Conservation (phyloP, 2,888 invertebrate species). For the Tiphia femorata region DNA sequence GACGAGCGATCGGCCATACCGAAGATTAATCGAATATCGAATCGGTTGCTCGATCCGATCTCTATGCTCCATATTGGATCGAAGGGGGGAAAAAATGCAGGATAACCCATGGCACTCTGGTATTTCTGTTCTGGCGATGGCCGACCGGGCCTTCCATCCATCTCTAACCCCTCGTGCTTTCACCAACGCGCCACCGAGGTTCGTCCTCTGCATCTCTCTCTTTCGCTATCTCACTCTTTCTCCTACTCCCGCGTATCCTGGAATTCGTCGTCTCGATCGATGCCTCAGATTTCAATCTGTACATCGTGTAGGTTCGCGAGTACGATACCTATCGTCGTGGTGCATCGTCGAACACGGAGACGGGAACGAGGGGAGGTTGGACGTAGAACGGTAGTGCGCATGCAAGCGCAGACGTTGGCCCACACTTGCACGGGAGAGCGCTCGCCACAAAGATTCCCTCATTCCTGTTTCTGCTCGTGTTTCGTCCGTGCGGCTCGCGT, state of each 20-base stretch:
- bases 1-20: constrained; percentile 24
- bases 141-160: background rate
- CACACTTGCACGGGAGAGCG: background rate
- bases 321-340: constrained; percentile 1
- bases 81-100: constrained; percentile 43
- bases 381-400: background rate
- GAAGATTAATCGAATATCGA: constrained; percentile 42
- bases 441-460: too few relatives aligned
- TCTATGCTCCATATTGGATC: constrained; percentile 27
- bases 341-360: background rate
- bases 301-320: constrained; percentile 13
- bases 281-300: constrained; percentile 47
- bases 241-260: too few relatives aligned
- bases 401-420: background rate
- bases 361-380: too few relatives aligned
- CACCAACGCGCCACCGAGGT: constrained; percentile 31
- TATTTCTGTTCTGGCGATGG: constrained; percentile 31
- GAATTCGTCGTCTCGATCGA: constrained; percentile 45
- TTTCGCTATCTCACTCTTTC: too few relatives aligned
- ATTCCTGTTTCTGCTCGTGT: background rate
- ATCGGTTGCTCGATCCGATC: constrained; percentile 12
- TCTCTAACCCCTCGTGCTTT: constrained; percentile 24
- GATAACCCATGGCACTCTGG: constrained; percentile 33
- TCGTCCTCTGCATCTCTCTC: too few relatives aligned
- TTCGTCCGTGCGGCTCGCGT: background rate